Evolutionary conservation across 2,888 invertebrate genomes (phyloP).

Genomic region (Ichneumoninae sp.): DNA sequence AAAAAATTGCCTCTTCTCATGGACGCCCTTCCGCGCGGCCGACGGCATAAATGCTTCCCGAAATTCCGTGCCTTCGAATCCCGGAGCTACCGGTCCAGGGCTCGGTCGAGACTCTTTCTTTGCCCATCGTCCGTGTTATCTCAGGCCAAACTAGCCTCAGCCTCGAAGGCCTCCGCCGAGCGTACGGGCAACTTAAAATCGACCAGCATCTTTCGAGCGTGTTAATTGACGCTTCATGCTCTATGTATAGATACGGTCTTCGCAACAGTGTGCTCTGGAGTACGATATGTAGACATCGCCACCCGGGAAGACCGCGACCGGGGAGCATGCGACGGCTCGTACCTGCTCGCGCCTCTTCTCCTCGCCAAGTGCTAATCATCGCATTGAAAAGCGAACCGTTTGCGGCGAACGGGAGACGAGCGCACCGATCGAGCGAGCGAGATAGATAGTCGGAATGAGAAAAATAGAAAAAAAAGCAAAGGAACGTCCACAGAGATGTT

Average conservation of each 20-base stretch:
- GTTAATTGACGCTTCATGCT: conserved; percentile 59
- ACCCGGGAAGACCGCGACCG: conserved; percentile 42
- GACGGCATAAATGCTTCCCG: background rate
- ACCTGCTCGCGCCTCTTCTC: conserved; percentile 65
- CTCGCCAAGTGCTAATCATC: conserved; percentile 81
- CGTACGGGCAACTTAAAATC: conserved; percentile 58
- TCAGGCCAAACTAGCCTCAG: background rate
- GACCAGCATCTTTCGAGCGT: conserved; percentile 53
- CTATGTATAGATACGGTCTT: conserved; percentile 5
- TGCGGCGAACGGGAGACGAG: conserved; percentile 28
- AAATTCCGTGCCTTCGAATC: background rate
- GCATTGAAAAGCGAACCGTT: conserved; percentile 79
- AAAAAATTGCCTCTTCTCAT: conserved; percentile 6
- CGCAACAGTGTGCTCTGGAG: conserved; percentile 8
- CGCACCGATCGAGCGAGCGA: conserved; percentile 24
- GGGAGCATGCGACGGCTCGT: conserved; percentile 54
- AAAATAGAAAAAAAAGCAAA: conserved; percentile 28
- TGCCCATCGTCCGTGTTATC: background rate
- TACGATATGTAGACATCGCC: conserved; percentile 58
- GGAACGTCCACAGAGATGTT: conserved; percentile 58
- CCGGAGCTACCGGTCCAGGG: background rate
- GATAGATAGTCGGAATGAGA: conserved; percentile 34
- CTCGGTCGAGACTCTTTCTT: background rate
- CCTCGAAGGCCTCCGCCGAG: conserved; percentile 6
- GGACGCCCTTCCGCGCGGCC: too few species aligned